Evolutionary conservation across 2,888 invertebrate genomes (phyloP).

Genomic region (Brassicogethes aeneus): DNA sequence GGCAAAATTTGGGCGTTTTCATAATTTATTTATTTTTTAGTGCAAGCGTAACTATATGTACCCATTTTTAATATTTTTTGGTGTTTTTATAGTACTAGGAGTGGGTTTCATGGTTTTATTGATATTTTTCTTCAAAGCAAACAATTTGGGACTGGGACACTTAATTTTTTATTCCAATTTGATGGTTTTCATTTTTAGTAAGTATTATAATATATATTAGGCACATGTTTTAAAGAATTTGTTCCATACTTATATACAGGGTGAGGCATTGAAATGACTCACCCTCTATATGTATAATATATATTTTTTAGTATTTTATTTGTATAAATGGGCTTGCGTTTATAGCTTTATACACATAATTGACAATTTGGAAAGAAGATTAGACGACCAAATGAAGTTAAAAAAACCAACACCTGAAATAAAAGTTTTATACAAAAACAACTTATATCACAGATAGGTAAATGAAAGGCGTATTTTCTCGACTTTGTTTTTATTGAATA

Average conservation of each 20-base stretch:
- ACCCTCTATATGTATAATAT: too few relatives aligned
- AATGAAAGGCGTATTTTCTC: neutral
- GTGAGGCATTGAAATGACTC: too few relatives aligned
- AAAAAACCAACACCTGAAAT: neutral
- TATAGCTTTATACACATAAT: neutral
- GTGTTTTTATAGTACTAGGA: neutral
- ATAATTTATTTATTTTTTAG: neutral
- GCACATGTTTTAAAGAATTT: neutral
- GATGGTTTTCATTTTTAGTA: neutral
- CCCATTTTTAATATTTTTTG: neutral
- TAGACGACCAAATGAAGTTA: neutral
- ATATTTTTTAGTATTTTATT: neutral
- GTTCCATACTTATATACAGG: too few relatives aligned
- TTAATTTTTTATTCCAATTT: neutral
- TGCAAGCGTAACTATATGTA: neutral
- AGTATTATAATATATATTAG: neutral
- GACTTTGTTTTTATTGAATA: neutral
- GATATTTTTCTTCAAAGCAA: neutral
- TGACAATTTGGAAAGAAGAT: neutral
- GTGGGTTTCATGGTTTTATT: neutral
- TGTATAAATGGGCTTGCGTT: neutral
- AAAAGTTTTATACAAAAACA: neutral
- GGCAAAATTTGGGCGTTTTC: neutral
- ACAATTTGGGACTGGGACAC: neutral
- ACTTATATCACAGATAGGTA: neutral